A percentile compares a stretch with the other conserved stretches of the same genome.
Conservation (phyloP, 1,140 invertebrate species). For the Scaptomyza hsui region DNA sequence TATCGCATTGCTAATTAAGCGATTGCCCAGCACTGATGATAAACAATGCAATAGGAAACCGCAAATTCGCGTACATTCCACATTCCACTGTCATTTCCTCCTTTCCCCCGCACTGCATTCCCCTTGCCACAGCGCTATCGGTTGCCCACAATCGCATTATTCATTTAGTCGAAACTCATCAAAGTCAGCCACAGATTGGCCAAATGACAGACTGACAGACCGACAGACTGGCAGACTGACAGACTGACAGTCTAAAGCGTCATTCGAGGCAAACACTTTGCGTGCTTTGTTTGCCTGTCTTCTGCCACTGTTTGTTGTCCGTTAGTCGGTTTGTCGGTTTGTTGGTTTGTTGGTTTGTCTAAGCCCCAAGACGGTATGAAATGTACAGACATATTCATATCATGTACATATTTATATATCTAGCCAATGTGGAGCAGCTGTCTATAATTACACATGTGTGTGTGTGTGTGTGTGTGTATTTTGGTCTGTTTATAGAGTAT, state of each 20-base stretch:
- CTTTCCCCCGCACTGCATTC: too few relatives aligned
- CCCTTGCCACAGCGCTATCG: too few relatives aligned
- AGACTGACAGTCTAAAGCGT: conserved; percentile 18
- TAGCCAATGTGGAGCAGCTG: conserved; percentile 51
- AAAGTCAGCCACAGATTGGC: conserved; percentile 15
- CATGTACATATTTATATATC: conserved; percentile 14
- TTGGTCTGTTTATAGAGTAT: conserved; percentile 48
- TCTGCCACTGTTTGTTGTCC: conserved; percentile 6
- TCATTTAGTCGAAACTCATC: conserved; percentile 26
- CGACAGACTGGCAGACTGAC: conserved; percentile 13
- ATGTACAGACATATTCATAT: conserved; percentile 14
- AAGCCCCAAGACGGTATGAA: conserved; percentile 41
- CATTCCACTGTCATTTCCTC: neutral
- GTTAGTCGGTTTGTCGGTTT: too few relatives aligned
- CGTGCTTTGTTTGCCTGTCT: conserved; percentile 42
- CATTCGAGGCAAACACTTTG: conserved; percentile 40
- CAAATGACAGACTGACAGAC: conserved; percentile 7
- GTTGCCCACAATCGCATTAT: conserved; percentile 8
- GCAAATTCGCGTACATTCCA: conserved; percentile 7
- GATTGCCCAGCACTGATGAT: neutral
- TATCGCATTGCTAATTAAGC: conserved; percentile 2
- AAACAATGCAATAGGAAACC: conserved; percentile 16
- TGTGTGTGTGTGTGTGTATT: conserved; percentile 30
- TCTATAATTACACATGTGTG: conserved; percentile 44
- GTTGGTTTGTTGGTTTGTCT: conserved; percentile 21